phyloP scores from a whole-genome alignment of 35 echinoderm and acorn worm species.

The Holothuria glaberrima region DNA sequence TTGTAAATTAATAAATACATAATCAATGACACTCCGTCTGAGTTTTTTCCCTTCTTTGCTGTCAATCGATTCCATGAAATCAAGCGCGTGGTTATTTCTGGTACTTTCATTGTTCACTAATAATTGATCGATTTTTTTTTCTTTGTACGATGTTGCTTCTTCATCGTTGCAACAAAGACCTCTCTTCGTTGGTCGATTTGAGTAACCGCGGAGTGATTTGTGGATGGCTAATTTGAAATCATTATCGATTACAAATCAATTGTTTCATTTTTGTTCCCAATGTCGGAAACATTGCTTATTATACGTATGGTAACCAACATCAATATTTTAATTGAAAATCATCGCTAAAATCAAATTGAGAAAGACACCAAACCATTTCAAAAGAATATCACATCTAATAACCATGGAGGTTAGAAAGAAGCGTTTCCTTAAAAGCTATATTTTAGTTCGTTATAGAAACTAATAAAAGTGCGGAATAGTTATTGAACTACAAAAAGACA shows the following conservation, averaged over 20 bases:
- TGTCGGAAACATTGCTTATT: conserved; percentile 10
- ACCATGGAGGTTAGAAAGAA: too few species aligned
- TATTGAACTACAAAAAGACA: too few species aligned
- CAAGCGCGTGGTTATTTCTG: not conserved
- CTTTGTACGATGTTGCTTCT: not conserved
- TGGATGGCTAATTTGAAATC: too few species aligned
- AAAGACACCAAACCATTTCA: not conserved
- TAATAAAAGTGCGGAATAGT: too few species aligned
- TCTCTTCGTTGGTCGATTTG: too few species aligned
- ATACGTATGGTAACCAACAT: conserved; percentile 5
- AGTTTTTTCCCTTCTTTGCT: not conserved
- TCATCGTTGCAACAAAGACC: too few species aligned
- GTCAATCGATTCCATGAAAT: not conserved
- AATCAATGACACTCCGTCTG: conserved; percentile 16
- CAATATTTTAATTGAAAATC: conserved; percentile 43
- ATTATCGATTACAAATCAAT: conserved; percentile 15
- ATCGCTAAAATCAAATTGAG: conserved; percentile 7
- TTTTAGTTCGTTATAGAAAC: too few species aligned
- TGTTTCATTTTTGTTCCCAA: not conserved
- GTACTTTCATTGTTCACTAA: not conserved
- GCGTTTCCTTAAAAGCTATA: too few species aligned
- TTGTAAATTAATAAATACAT: conserved; percentile 38
- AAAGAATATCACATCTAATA: too few species aligned
- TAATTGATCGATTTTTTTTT: conserved; percentile 30
- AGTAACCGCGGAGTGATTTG: too few species aligned